Percentiles rank a stretch among this genome's conserved stretches.
Conservation (phyloP, 2,113 vertebrate species). For the Colaptes auratus region DNA sequence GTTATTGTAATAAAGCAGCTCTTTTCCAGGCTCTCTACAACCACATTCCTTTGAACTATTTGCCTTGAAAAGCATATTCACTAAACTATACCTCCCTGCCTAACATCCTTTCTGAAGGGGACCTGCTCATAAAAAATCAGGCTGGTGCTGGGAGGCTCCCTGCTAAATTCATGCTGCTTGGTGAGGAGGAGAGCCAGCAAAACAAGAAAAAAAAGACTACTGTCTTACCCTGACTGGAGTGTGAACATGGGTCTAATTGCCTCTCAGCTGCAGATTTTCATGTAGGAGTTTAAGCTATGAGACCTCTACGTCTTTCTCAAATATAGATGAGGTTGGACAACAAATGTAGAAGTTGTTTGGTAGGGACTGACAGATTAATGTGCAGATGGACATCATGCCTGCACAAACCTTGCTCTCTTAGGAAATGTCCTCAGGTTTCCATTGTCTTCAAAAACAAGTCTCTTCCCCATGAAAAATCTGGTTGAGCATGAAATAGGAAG, state of each 20-base stretch:
- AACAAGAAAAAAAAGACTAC: not conserved
- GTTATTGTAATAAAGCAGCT: not conserved
- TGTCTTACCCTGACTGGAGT: not conserved
- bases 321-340: not conserved
- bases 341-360: not conserved
- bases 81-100: not conserved
- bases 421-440: not conserved
- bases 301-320: not conserved
- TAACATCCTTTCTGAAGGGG: not conserved
- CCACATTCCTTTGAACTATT: not conserved
- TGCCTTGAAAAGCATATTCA: not conserved
- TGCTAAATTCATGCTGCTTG: not conserved
- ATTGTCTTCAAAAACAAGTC: not conserved
- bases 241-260: accelerated
- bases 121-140: not conserved
- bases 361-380: not conserved
- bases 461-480: not conserved
- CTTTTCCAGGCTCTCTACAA: not conserved
- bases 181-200: not conserved
- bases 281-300: not conserved
- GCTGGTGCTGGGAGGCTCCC: not conserved
- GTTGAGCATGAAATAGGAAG: not conserved
- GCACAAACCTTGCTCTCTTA: not conserved
- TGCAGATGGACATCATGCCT: not conserved
- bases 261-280: not conserved